Base-by-base conservation (phyloP, 2,888 invertebrate genomes). In the Antitype chi region DNA sequence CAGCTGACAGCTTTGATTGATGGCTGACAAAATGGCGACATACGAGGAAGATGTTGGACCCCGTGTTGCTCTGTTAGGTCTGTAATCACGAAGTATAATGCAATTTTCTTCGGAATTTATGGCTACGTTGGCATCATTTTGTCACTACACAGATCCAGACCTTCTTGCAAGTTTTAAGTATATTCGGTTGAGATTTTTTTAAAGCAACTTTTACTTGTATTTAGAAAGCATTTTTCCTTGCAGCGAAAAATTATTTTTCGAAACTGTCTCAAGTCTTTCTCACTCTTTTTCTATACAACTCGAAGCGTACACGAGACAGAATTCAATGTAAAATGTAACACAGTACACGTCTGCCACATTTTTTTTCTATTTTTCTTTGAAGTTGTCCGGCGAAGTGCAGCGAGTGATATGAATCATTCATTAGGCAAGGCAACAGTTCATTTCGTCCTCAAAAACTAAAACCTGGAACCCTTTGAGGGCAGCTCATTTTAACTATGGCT, bases 1-100 rank as follows among this genome's bases (percentile, higher is more conserved):
- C 43, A 74, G 53, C 76, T 70, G 85, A 70, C 84, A 73, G 60
- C 28, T 78, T 47, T 85, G 85, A 85, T 86, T 84, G 84, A 85
- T 84, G 78, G 23, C 70, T 80, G 86, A 83, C 70, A 76, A 67
- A 78, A 80, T 86, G 84, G 64, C 81, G 84, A 83, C 86, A 84
- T 74, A 86, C 25, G 53, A 80, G 85, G 86, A 84, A 85, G 83
- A 71, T 74, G 62, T 64, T 20, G 43, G 63, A 75, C 69, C 66
- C n/a, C 47, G 52, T 74, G 77, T 78, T 43, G 70, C 68, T 59
- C 57, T 69, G 43, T 43, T 70, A 47, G 53, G 15, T 25, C 67
- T 57, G 52, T 49, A 62, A 85, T 76, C 38, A 71, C 15, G 63
- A 15, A 73, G 32, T 13, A 20, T 55, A 59, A 49, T 67, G 74